Evolutionary conservation across 1,140 invertebrate species (phyloP), one percentile per base, ranked within the genome.

Genomic region (Charaxes varanes): DNA sequence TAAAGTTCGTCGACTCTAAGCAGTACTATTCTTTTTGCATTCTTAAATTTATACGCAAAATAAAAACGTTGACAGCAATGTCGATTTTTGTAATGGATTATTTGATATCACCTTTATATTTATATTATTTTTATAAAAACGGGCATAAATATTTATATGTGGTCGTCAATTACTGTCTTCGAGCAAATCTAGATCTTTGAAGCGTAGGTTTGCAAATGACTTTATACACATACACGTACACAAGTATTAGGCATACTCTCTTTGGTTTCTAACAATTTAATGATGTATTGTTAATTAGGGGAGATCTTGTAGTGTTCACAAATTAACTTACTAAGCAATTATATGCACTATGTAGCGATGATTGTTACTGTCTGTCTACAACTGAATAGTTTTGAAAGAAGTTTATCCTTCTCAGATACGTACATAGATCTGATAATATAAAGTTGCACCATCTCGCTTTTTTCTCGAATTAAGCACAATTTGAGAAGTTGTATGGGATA

Each of bases 401-500:
- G 16, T 21, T 27, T 26, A 10, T 33, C 31, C 43, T 40, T 45
- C 28, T 34, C 27, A 35, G 26, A n/a, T 14, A 21, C 13, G 6
- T 10, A 38, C 30, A 46, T 24, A 32, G 23, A 40, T 37, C 11
- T 40, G 36, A 40, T 26, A 34, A 4, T 31, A 31, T 10, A 31
- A 23, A 31, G 27, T 22, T 27, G 42, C 37, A 41, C 44, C 31
- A 47, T 24, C 53, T 60, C 47, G 69, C 59, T 72, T 71, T 63
- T 53, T 51, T 44, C 22, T 69, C 62, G 41, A 60, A 63, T 53
- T 53, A 51, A 70, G 67, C 71, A 79, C 69, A 60, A 73, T 62
- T 66, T 66, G 60, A 71, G 45, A 71, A 68, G 63, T 73, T 71
- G 62, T 78, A 76, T 79, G 74, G 74, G 74, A 79, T 77, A 79